phyloP scores from a whole-genome alignment of 1,140 invertebrate genomes.

The Drosophila tristis region DNA sequence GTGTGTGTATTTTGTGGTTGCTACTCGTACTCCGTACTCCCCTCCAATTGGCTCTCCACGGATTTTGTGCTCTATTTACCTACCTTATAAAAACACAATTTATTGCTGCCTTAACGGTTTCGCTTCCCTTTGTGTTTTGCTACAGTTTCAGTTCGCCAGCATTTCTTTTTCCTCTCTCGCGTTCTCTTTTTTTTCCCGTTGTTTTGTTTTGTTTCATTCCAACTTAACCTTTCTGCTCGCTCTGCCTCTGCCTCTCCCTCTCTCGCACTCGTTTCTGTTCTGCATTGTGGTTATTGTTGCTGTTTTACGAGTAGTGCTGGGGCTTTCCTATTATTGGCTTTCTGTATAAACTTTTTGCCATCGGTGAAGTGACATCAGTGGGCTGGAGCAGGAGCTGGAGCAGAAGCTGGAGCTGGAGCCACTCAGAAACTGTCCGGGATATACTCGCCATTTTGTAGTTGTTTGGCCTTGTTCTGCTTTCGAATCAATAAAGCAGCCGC shows the following conservation, averaged over 20 bases:
- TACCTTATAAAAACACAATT: conserved; percentile 81
- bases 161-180: conserved; percentile 55
- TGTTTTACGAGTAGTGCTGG: conserved; percentile 3
- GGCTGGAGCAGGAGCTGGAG: conserved; percentile 24
- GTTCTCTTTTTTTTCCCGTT: conserved; percentile 39
- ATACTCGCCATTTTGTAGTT: conserved; percentile 45
- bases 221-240: conserved; percentile 38
- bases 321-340: conserved; percentile 60
- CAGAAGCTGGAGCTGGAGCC: conserved; percentile 34
- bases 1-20: conserved; percentile 67
- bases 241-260: neutral
- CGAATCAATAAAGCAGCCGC: conserved; percentile 72
- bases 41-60: conserved; percentile 71
- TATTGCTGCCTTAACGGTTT: conserved; percentile 75
- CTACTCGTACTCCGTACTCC: conserved; percentile 25
- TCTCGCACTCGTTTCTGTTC: conserved; percentile 18
- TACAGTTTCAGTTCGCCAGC: conserved; percentile 21
- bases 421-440: conserved; percentile 39
- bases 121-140: conserved; percentile 54
- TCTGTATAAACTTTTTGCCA: conserved; percentile 66
- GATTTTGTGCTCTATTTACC: conserved; percentile 79
- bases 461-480: conserved; percentile 68
- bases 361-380: conserved; percentile 67
- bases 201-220: conserved; percentile 26
- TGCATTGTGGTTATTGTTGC: conserved; percentile 7